Evolutionary conservation across 1,140 invertebrate species (phyloP).

Genomic region (Papilio dardanus): DNA sequence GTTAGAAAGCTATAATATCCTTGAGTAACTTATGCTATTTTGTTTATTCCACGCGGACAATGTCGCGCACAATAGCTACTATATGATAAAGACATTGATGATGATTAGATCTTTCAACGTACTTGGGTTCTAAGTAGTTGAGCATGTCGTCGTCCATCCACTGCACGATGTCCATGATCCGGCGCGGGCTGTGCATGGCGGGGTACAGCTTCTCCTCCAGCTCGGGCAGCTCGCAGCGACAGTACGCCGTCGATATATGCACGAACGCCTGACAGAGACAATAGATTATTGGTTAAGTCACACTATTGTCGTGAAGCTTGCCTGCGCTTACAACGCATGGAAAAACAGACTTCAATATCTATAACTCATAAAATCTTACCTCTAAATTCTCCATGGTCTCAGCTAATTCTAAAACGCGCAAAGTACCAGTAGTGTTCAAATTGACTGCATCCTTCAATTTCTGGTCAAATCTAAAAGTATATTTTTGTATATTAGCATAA

Average conservation of each 20-base stretch:
- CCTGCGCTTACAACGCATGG: too few species aligned
- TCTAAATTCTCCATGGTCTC: constrained; percentile 87
- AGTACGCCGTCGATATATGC: constrained; percentile 93
- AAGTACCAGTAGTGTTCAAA: constrained; percentile 87
- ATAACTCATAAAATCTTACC: constrained; percentile 79
- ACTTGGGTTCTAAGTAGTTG: constrained; percentile 88
- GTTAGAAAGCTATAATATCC: too few species aligned
- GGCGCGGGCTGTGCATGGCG: constrained; percentile 88
- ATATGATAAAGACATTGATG: too few species aligned
- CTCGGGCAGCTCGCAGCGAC: constrained; percentile 87
- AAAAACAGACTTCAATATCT: too few species aligned
- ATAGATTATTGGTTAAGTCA: not conserved
- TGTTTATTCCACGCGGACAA: too few species aligned
- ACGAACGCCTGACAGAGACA: constrained; percentile 83
- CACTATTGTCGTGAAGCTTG: too few species aligned
- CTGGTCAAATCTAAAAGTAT: constrained; percentile 90
- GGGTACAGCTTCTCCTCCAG: constrained; percentile 88
- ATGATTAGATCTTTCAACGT: constrained; percentile 48
- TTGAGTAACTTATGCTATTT: too few species aligned
- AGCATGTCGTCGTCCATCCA: constrained; percentile 90
- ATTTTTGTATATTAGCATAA: not conserved
- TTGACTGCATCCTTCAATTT: constrained; percentile 88
- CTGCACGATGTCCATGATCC: constrained; percentile 88
- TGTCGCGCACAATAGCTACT: too few species aligned
- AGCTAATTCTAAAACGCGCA: constrained; percentile 85